These are phyloP conservation scores for Melanotaenia duboulayi DNA, from an alignment of 2,113 vertebrate species.

Conservation along the genomic window DNA sequence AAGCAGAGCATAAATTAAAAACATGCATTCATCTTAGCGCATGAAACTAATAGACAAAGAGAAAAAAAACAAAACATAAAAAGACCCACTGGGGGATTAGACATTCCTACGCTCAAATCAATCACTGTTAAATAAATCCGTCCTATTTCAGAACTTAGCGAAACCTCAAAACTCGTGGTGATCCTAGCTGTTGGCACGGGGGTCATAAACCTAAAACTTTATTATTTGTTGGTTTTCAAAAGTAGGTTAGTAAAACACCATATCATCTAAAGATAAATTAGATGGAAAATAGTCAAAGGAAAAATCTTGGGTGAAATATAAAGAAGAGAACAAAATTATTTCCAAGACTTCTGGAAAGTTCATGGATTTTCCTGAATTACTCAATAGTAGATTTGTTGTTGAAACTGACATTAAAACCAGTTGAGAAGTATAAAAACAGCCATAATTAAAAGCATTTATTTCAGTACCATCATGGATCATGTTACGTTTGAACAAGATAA, in stretches of 20 bases:
- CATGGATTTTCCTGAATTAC: constrained; percentile 45
- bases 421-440: constrained; percentile 27
- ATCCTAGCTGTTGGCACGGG: neutral
- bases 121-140: constrained; percentile 46
- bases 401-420: constrained; percentile 45
- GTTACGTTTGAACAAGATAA: constrained; percentile 15
- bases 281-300: constrained; percentile 27
- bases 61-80: constrained; percentile 53
- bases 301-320: constrained; percentile 10
- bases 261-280: neutral
- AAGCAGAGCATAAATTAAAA: constrained; percentile 80
- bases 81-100: constrained; percentile 38
- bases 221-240: constrained; percentile 13
- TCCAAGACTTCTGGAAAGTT: constrained; percentile 23
- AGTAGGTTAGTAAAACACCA: constrained; percentile 39
- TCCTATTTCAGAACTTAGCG: constrained; percentile 3
- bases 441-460: constrained; percentile 16
- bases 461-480: neutral
- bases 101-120: constrained; percentile 51
- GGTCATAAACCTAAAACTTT: constrained; percentile 5
- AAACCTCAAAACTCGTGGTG: constrained; percentile 1
- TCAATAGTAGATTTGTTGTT: neutral
- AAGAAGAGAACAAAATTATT: constrained; percentile 19
- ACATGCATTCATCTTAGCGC: constrained; percentile 67
- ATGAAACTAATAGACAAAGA: constrained; percentile 61